phyloP scores from a whole-genome alignment of 2,888 invertebrate genomes.

The Pollenia angustigena region DNA sequence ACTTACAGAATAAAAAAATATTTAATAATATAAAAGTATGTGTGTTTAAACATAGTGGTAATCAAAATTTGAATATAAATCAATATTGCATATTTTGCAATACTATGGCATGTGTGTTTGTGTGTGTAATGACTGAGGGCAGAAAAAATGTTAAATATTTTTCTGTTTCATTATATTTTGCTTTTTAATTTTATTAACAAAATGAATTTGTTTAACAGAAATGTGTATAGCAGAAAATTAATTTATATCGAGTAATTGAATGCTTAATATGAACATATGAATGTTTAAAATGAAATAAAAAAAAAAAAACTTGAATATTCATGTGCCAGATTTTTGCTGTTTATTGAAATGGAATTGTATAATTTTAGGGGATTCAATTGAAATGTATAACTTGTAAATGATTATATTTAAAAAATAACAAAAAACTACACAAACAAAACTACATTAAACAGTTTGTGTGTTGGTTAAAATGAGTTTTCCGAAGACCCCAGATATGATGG shows the following conservation, averaged over 20 bases:
- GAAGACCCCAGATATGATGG: too few relatives aligned
- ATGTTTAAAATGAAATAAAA: neutral
- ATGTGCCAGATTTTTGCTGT: neutral
- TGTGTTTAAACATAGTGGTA: slow-evolving; percentile 35
- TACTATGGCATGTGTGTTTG: neutral
- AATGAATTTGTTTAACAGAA: slow-evolving; percentile 10
- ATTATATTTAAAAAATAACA: too few relatives aligned
- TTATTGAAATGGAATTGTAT: slow-evolving; percentile 26
- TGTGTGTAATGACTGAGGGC: slow-evolving; percentile 12
- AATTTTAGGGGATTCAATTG: neutral
- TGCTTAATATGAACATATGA: slow-evolving; percentile 11
- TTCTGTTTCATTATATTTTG: neutral
- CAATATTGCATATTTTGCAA: neutral
- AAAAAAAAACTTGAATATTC: neutral
- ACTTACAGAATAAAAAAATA: slow-evolving; percentile 27
- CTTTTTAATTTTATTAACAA: slow-evolving; percentile 26
- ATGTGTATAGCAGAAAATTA: slow-evolving; percentile 37
- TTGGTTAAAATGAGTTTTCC: too few relatives aligned
- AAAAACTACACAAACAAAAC: too few relatives aligned
- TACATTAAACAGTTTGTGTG: too few relatives aligned
- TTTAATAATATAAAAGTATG: slow-evolving; percentile 16
- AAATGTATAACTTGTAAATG: too few relatives aligned
- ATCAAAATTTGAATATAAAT: slow-evolving; percentile 63
- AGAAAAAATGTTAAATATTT: slow-evolving; percentile 10
- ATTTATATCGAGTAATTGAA: slow-evolving; percentile 37